Evolutionary conservation across 2,113 vertebrate species (phyloP).

Genomic region (Platysternon megacephalum): DNA sequence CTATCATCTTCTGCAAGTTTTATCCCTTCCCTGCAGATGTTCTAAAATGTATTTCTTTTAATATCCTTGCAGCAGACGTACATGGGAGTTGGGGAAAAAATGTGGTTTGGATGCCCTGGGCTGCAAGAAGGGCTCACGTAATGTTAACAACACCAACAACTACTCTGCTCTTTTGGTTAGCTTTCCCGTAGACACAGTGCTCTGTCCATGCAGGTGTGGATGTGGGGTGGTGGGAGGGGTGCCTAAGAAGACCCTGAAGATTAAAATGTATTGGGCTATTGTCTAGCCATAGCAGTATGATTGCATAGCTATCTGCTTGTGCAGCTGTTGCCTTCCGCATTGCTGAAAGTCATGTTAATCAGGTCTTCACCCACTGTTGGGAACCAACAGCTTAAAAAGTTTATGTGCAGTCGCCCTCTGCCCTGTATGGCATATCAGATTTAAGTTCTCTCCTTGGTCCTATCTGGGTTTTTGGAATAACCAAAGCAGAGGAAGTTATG

Average conservation of each 20-base stretch:
- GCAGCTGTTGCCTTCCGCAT: background rate
- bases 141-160: background rate
- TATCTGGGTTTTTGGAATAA: background rate
- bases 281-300: fast-evolving
- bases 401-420: background rate
- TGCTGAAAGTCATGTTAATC: background rate
- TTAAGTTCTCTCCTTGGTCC: background rate
- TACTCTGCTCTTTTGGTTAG: background rate
- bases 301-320: fast-evolving
- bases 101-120: background rate
- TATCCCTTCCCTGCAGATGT: slow-evolving; percentile 36
- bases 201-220: background rate
- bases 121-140: background rate
- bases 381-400: background rate
- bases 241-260: fast-evolving
- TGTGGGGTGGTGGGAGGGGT: background rate
- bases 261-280: background rate
- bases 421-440: background rate
- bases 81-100: background rate
- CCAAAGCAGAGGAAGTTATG: background rate
- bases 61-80: background rate
- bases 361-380: fast-evolving
- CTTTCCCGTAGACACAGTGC: background rate
- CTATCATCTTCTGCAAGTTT: slow-evolving; percentile 11
- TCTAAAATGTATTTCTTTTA: slow-evolving; percentile 18